Percentiles rank a stretch among this genome's conserved stretches.
Evolutionary conservation across 30 jellyfish, hydroid and myxozoan species (phyloP).

Genomic region (Turritopsis dohrnii): DNA sequence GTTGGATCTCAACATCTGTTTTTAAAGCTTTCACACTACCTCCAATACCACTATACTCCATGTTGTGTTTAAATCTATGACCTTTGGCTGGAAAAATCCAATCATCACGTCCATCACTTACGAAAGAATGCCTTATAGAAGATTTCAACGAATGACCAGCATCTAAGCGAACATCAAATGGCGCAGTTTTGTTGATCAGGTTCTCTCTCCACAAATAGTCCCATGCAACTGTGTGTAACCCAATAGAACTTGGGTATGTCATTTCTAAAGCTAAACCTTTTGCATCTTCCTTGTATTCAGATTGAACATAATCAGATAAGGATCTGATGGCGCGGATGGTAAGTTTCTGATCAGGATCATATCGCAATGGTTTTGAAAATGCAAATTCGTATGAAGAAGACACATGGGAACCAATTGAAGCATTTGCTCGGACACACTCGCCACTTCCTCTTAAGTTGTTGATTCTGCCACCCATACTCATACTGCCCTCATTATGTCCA

Average conservation of each 20-base stretch:
- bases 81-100: constrained; percentile 76
- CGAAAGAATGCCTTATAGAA: constrained; percentile 59
- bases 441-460: constrained; percentile 77
- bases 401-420: constrained; percentile 69
- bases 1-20: constrained; percentile 72
- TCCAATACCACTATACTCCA: constrained; percentile 81
- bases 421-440: constrained; percentile 48
- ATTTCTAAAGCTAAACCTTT: constrained; percentile 58
- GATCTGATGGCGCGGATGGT: constrained; percentile 41
- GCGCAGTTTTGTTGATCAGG: constrained; percentile 47
- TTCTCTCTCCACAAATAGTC: constrained; percentile 89
- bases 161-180: constrained; percentile 72
- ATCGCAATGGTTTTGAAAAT: constrained; percentile 47
- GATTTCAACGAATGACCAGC: constrained; percentile 83
- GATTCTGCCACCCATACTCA: constrained; percentile 57
- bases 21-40: constrained; percentile 68
- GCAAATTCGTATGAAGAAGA: constrained; percentile 76
- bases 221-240: constrained; percentile 62
- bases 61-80: constrained; percentile 58
- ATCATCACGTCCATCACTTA: constrained; percentile 89
- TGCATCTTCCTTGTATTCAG: constrained; percentile 49
- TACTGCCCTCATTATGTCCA: constrained; percentile 88
- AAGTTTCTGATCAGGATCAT: constrained; percentile 72
- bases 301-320: constrained; percentile 47
- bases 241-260: constrained; percentile 72